Percentiles rank a stretch among this genome's conserved stretches.
phyloP scores from a whole-genome alignment of 2,797 vertebrate species.

The Helarctos malayanus region DNA sequence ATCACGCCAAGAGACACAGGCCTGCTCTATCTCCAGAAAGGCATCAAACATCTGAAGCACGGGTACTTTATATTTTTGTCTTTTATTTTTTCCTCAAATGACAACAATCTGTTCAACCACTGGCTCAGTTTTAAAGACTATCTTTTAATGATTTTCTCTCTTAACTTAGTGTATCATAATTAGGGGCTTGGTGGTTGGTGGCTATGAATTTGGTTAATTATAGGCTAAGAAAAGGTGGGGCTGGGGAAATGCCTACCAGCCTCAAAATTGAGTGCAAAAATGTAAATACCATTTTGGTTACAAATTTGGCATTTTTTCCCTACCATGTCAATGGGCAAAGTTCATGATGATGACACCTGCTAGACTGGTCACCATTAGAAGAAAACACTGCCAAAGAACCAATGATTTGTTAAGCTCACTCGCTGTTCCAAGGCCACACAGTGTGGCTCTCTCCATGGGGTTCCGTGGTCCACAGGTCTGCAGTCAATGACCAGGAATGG shows the following conservation, averaged over 20 bases:
- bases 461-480: not conserved
- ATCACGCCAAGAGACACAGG: too few relatives aligned
- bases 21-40: not conserved
- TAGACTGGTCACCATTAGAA: not conserved
- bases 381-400: not conserved
- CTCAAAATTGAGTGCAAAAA: not conserved
- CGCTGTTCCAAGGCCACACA: not conserved
- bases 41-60: not conserved
- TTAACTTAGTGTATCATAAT: not conserved
- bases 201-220: not conserved
- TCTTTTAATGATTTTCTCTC: not conserved
- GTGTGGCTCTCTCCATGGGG: not conserved
- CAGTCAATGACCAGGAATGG: not conserved
- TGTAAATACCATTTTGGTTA: not conserved
- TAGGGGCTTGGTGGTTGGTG: not conserved
- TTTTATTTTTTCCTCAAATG: too few relatives aligned
- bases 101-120: not conserved
- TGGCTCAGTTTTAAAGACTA: constrained; percentile 17
- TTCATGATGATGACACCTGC: not conserved
- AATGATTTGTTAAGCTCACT: not conserved
- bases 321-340: not conserved
- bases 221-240: not conserved
- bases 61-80: not conserved
- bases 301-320: not conserved
- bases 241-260: not conserved